Conservation (phyloP, 1,140 invertebrate genomes). For the Ips nitidus region DNA sequence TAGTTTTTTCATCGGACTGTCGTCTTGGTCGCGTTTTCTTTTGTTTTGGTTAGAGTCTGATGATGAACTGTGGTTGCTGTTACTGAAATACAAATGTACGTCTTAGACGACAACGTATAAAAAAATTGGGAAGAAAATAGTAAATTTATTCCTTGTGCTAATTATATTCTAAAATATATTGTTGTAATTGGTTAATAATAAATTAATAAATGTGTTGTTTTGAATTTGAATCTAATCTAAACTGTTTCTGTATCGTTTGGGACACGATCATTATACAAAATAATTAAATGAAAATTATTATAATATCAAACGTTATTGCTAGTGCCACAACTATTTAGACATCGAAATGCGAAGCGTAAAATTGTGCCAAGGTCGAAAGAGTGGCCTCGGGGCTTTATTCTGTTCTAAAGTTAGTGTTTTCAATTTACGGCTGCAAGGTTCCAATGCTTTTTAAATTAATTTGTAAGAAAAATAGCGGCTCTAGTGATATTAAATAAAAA, state of each 20-base stretch:
- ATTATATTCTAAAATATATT: no score
- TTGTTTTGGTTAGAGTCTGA: conserved; percentile 30
- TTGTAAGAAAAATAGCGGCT: no score
- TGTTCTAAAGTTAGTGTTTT: conserved; percentile 12
- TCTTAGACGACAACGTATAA: background rate
- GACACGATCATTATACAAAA: no score
- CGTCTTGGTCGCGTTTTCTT: conserved; percentile 43
- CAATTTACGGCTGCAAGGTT: conserved; percentile 18
- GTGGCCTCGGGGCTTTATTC: conserved; percentile 18
- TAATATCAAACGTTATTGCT: no score
- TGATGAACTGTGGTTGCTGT: conserved; percentile 31
- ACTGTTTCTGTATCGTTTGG: no score
- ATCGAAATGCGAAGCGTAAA: conserved; percentile 5
- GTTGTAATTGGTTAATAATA: no score
- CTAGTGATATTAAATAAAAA: no score
- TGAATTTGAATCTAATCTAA: no score
- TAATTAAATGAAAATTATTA: no score
- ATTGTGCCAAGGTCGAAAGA: conserved; percentile 16
- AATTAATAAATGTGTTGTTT: no score
- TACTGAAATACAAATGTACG: background rate
- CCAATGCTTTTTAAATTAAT: background rate
- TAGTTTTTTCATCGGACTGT: conserved; percentile 55
- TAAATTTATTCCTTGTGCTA: no score
- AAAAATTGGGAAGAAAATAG: no score
- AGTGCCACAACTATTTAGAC: background rate